Conservation (phyloP, 2,888 invertebrate genomes). For the Netelia virgata region DNA sequence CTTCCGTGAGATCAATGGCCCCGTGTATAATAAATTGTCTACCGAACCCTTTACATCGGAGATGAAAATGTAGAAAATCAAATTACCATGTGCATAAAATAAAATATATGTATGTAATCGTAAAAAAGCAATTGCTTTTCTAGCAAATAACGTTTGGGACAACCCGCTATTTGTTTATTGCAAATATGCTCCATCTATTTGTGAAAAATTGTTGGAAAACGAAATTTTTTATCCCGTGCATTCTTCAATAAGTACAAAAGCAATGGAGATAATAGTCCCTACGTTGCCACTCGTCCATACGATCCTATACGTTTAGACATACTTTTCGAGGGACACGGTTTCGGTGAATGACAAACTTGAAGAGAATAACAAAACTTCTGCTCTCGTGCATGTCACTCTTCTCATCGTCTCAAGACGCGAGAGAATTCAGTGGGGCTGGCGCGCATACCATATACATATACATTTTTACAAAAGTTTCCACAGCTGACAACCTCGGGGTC, state of each 20-base stretch:
- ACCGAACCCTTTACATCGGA: background rate
- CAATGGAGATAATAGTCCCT: background rate
- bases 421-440: conserved; percentile 12
- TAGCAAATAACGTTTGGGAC: too few relatives aligned
- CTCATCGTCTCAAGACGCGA: conserved; percentile 36
- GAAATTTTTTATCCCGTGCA: background rate
- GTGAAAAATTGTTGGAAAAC: background rate
- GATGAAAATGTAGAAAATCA: background rate
- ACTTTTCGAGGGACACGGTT: conserved; percentile 11
- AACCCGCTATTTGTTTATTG: too few relatives aligned
- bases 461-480: conserved; percentile 46
- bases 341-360: conserved; percentile 21
- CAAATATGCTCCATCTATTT: too few relatives aligned
- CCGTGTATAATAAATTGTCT: background rate
- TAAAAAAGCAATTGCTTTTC: too few relatives aligned
- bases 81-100: too few relatives aligned
- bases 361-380: conserved; percentile 39
- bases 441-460: conserved; percentile 1
- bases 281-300: conserved; percentile 31
- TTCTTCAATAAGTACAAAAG: background rate
- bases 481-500: conserved; percentile 34
- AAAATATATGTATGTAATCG: too few relatives aligned
- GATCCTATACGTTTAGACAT: conserved; percentile 11
- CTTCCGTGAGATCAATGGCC: conserved; percentile 26
- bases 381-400: conserved; percentile 25